Percentiles rank a stretch among this genome's conserved stretches.
Conservation (phyloP, 2,113 vertebrate genomes). For the Scartelaos histophorus region DNA sequence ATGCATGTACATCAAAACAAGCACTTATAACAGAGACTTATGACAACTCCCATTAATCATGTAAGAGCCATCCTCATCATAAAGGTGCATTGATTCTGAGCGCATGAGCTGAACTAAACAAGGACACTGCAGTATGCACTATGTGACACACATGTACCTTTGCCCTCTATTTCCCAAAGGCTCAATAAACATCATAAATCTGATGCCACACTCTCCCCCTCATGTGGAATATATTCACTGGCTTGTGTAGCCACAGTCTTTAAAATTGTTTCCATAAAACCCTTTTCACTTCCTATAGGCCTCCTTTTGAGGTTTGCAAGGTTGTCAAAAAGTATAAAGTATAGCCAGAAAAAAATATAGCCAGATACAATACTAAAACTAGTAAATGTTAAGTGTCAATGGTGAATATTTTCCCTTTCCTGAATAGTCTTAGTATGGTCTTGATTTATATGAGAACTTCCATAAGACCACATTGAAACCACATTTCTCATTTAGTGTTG, state of each 20-base stretch:
- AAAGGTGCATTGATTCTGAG: slow-evolving; percentile 26
- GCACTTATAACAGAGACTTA: slow-evolving; percentile 19
- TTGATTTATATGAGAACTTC: too few relatives aligned
- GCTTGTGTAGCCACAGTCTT: neutral
- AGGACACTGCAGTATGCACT: slow-evolving; percentile 37
- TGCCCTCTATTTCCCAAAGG: slow-evolving; percentile 41
- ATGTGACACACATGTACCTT: slow-evolving; percentile 39
- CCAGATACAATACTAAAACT: too few relatives aligned
- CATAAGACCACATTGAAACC: too few relatives aligned
- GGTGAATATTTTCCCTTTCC: too few relatives aligned
- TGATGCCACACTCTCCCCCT: slow-evolving; percentile 12
- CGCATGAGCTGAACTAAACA: slow-evolving; percentile 10
- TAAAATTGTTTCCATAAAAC: too few relatives aligned
- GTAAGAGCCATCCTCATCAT: slow-evolving; percentile 16
- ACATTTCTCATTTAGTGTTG: too few relatives aligned
- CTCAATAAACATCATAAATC: slow-evolving; percentile 43
- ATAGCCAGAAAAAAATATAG: too few relatives aligned
- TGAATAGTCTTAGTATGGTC: too few relatives aligned
- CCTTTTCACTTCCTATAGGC: neutral
- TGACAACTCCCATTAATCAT: slow-evolving; percentile 1
- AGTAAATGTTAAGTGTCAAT: too few relatives aligned
- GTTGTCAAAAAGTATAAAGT: too few relatives aligned
- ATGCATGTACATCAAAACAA: neutral
- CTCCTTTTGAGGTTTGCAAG: neutral
- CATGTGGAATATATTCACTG: neutral